Conservation (phyloP, 2,113 vertebrate genomes). For the Balaenoptera acutorostrata region DNA sequence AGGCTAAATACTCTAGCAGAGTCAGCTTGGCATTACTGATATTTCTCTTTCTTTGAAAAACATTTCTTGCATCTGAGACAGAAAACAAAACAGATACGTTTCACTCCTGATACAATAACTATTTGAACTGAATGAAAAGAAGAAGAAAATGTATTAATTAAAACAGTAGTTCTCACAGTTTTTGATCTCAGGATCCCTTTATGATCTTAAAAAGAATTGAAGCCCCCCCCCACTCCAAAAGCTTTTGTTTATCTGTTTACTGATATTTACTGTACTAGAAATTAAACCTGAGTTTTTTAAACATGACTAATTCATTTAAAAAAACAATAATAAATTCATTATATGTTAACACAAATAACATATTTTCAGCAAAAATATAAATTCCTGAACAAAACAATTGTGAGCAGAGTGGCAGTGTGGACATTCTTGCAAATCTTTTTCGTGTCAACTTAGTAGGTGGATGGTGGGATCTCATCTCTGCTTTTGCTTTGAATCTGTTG, state of each 20-base stretch:
- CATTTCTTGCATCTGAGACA: not conserved
- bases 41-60: not conserved
- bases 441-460: fast-evolving
- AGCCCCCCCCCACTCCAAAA: not conserved
- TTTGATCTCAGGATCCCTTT: not conserved
- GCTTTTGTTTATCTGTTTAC: not conserved
- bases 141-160: not conserved
- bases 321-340: not conserved
- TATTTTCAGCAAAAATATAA: not conserved
- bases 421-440: not conserved
- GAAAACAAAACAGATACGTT: not conserved
- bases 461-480: not conserved
- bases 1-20: not conserved
- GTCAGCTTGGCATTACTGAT: not conserved
- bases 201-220: not conserved
- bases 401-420: not conserved
- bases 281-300: not conserved
- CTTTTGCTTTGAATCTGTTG: not conserved
- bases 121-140: not conserved
- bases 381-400: not conserved
- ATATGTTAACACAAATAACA: not conserved
- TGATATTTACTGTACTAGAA: not conserved
- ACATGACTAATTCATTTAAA: not conserved
- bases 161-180: not conserved
- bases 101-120: not conserved